Base-by-base conservation (phyloP, 2,888 invertebrate species). In the Sphaeridia pumilis region DNA sequence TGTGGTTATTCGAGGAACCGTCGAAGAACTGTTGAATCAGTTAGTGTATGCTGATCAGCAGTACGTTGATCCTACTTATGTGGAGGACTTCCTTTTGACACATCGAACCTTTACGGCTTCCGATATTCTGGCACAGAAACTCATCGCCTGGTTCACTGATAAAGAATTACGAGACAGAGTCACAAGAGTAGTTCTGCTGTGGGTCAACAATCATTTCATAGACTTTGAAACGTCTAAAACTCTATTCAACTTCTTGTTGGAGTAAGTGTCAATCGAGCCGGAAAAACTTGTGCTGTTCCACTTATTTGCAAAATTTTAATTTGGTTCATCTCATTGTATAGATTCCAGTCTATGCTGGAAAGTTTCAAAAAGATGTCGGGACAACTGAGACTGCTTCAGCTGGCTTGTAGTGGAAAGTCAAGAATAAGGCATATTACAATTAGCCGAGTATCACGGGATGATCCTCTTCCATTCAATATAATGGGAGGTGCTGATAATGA, bases 141-240 rank as follows among this genome's bases (percentile, higher is more conserved):
- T 63, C 5, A 51, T 60, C 35, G 48, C 35, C 25, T 60, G 70
- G 70, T 93, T 94, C 68, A 82, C 84, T 61, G 88, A 92, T 69
- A 75, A 82, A 4, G 55, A 70, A 2, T 76, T 84, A 27, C 73
- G 84, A 61, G 85, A 90, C 71, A 79, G 92, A 69, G 95, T 95
- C 3, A 94, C 95, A 0, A 77, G 97, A 55, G 93, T 98, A 1
- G 89, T 98, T 10, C 75, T 98, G 41, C 78, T 97, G 10, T 99
- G 98, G 98, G 95, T 97, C 1, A 97, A 95, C 72, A 97, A 94
- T 72, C 94, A 95, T 73, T 95, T 94, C 69, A 92, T 92, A 36
- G 95, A 95, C 70, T 95, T 95, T 72, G 94, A 94, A 75, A 92
- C 87, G 4, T 89, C 93, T 72, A 84, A 89, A 22, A 82, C 82